Evolutionary conservation across 92 coral and sea anemone species (phyloP).

Genomic region (Palythoa heliodiscus): DNA sequence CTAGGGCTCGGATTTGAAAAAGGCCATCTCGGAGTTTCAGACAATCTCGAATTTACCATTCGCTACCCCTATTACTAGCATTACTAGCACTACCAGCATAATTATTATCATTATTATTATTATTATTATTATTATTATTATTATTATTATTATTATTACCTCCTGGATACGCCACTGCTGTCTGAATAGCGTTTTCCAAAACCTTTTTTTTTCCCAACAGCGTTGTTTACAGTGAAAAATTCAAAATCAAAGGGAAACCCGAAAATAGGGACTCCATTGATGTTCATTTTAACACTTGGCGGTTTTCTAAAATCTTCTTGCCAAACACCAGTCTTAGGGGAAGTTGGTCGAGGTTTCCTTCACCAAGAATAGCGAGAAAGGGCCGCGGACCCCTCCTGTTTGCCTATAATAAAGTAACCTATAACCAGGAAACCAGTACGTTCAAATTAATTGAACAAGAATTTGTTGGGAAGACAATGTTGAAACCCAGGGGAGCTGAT

Average conservation of each 20-base stretch:
- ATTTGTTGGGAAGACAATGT: slow-evolving; percentile 5
- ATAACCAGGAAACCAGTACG: slow-evolving; percentile 1
- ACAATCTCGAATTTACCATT: too few relatives aligned
- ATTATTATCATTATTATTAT: too few relatives aligned
- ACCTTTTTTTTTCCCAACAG: background rate
- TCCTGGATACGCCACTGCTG: background rate
- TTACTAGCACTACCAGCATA: too few relatives aligned
- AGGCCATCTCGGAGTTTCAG: too few relatives aligned
- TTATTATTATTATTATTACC: too few relatives aligned
- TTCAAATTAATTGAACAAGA: background rate
- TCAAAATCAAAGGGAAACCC: slow-evolving; percentile 30
- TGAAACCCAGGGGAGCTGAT: background rate
- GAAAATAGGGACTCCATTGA: background rate
- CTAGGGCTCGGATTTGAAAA: too few relatives aligned
- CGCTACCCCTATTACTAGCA: too few relatives aligned
- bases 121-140: too few relatives aligned
- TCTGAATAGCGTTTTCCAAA: background rate
- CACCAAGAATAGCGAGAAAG: slow-evolving; percentile 6
- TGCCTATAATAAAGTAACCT: slow-evolving; percentile 2
- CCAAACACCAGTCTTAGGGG: background rate
- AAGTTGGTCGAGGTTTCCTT: background rate
- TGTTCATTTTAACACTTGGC: background rate
- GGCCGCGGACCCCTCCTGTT: slow-evolving; percentile 15
- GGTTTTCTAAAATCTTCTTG: background rate
- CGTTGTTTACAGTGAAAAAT: slow-evolving; percentile 29